These are phyloP conservation scores for Marmota monax DNA, from an alignment of 2,113 vertebrate genomes.

Conservation along the genomic window DNA sequence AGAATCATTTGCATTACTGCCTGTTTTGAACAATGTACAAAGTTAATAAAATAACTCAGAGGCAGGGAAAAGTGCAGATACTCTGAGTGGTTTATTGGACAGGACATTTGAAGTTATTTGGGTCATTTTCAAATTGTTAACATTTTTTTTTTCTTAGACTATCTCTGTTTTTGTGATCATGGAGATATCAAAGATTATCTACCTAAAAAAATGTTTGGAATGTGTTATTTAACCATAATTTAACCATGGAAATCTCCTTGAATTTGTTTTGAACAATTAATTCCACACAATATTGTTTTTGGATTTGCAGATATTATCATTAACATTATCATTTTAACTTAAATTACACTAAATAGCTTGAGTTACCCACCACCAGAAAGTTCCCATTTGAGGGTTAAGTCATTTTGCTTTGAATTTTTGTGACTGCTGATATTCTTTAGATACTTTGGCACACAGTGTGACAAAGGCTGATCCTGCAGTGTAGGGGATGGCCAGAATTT, in stretches of 20 bases:
- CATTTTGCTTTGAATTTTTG: not conserved
- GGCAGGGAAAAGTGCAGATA: not conserved
- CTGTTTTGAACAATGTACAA: not conserved
- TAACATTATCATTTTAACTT: not conserved
- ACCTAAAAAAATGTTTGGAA: not conserved
- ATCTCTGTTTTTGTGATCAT: not conserved
- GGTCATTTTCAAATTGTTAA: not conserved
- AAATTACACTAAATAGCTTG: not conserved
- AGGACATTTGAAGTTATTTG: not conserved
- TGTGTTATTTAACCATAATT: not conserved
- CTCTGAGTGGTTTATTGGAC: not conserved
- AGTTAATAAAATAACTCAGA: not conserved
- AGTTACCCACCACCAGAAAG: not conserved
- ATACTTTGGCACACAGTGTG: not conserved
- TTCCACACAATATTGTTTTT: not conserved
- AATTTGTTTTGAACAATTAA: not conserved
- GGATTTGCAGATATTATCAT: not conserved
- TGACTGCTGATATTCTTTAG: not conserved
- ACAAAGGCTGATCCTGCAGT: not conserved
- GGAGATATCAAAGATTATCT: not conserved
- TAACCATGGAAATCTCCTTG: not conserved
- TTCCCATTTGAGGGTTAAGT: not conserved
- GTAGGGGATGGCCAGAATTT: not conserved
- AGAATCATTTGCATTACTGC: not conserved
- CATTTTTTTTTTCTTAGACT: not conserved